Base-by-base conservation (phyloP, 1,140 invertebrate genomes). In the Pseudobourletiella spinata region DNA sequence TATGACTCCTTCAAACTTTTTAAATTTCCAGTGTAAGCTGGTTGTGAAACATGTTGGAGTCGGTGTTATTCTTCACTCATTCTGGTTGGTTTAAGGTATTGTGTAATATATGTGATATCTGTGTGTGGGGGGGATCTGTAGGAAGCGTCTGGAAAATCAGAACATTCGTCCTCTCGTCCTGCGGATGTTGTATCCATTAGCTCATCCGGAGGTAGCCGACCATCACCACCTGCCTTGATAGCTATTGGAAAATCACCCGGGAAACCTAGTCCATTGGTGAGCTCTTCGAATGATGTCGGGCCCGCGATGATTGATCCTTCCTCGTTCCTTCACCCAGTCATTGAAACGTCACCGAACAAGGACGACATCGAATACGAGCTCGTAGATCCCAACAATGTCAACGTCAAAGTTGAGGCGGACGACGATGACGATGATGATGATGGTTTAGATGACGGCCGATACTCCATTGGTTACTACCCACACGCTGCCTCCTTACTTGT, bases 401-500 rank as follows among this genome's bases (percentile, higher is more conserved):
- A 55, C 29, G 51, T 69, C n/a, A 64, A 69, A 58, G 48, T 63
- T 29, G 65, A 70, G 35, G 68, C 64, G n/a, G 68, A 70, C 16
- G 68, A 69, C 51, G 67, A 70, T 44, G 67, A 69, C 42, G 68
- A 70, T 43, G 68, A 69, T 42, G 68, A 69, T 28, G 63, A 64
- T 18, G 61, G 61, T 50, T 35, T 64, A 26, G 65, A 70, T 28
- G 65, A 65, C 20, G 52, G 61, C 43, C 43, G 51, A 57, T 67
- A 66, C 51, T 48, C 57, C 29, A 61, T 69, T 56, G 63, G 61
- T 26, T 70, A 65, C 60, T 69, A 62, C 56, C 68, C 64, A 52
- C 48, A 65, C 51, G 61, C 67, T 51, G 58, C 61, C 35, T 66
- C 67, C 4, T 50, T 69, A 51, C 56, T 69, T 44, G 68, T 69